Percentiles rank a stretch among this genome's conserved stretches.
Conservation (phyloP, 2,113 vertebrate species). For the Heloderma charlesbogerti region DNA sequence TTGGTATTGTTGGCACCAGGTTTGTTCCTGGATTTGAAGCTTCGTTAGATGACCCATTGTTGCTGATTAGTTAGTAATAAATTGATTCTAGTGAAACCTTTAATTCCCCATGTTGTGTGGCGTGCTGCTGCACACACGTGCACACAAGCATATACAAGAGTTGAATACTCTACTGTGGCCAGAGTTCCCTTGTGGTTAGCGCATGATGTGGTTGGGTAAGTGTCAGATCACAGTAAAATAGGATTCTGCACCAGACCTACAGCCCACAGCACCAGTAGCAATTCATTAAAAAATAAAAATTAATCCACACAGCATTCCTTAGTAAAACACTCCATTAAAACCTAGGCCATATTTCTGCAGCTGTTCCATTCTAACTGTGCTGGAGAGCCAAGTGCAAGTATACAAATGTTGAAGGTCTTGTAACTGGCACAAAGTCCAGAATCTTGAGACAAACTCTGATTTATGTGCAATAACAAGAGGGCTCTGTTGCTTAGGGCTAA, state of each 20-base stretch:
- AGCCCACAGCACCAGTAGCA: not conserved
- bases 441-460: not conserved
- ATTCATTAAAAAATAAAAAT: not conserved
- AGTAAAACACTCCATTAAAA: not conserved
- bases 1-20: not conserved
- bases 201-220: not conserved
- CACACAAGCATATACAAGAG: not conserved
- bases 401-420: not conserved
- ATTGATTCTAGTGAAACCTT: not conserved
- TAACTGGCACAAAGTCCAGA: not conserved
- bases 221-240: not conserved
- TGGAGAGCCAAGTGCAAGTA: not conserved
- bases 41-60: not conserved
- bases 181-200: not conserved
- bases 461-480: not conserved
- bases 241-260: not conserved
- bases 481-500: not conserved
- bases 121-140: not conserved
- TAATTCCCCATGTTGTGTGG: not conserved
- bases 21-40: not conserved
- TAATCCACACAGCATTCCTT: not conserved
- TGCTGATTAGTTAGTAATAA: not conserved
- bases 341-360: not conserved
- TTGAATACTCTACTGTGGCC: not conserved
- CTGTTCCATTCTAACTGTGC: not conserved